Conservation (phyloP, 1,140 invertebrate genomes). For the Drosophila lacertosa region DNA sequence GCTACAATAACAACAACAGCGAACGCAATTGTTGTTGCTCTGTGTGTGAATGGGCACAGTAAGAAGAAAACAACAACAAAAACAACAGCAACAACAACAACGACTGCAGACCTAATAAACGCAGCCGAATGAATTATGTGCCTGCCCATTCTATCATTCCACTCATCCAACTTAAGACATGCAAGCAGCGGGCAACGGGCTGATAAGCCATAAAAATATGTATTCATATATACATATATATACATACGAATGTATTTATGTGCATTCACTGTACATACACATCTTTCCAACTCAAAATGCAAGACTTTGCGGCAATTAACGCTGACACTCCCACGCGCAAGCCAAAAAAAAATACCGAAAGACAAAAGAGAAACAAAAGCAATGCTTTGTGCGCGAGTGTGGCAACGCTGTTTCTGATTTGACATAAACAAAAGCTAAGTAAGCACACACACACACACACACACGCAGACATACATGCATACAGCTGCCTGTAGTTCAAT, state of each 20-base stretch:
- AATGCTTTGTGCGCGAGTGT: slow-evolving; percentile 47
- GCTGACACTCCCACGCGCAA: slow-evolving; percentile 74
- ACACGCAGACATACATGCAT: too few relatives aligned
- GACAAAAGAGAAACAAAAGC: slow-evolving; percentile 58
- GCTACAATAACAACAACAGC: slow-evolving; percentile 36
- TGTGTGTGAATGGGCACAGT: slow-evolving; percentile 42
- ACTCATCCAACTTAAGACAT: slow-evolving; percentile 29
- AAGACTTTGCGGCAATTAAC: slow-evolving; percentile 74
- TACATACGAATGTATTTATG: slow-evolving; percentile 7
- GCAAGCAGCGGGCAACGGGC: slow-evolving; percentile 18
- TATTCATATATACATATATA: slow-evolving; percentile 33
- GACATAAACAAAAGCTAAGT: slow-evolving; percentile 52
- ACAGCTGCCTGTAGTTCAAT: slow-evolving; percentile 43
- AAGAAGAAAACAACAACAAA: slow-evolving; percentile 31
- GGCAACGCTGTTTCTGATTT: slow-evolving; percentile 58
- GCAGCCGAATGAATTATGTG: slow-evolving; percentile 57
- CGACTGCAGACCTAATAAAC: slow-evolving; percentile 53
- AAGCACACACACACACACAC: too few relatives aligned
- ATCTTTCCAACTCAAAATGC: slow-evolving; percentile 56
- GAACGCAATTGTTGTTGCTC: slow-evolving; percentile 11
- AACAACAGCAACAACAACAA: slow-evolving; percentile 12
- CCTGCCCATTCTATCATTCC: not conserved
- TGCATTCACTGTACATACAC: slow-evolving; percentile 16
- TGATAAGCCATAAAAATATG: slow-evolving; percentile 52
- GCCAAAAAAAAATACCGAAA: slow-evolving; percentile 23